A percentile compares a stretch with the other conserved stretches of the same genome.
phyloP scores from a whole-genome alignment of 2,888 invertebrate species.

The Xestia ashworthii region DNA sequence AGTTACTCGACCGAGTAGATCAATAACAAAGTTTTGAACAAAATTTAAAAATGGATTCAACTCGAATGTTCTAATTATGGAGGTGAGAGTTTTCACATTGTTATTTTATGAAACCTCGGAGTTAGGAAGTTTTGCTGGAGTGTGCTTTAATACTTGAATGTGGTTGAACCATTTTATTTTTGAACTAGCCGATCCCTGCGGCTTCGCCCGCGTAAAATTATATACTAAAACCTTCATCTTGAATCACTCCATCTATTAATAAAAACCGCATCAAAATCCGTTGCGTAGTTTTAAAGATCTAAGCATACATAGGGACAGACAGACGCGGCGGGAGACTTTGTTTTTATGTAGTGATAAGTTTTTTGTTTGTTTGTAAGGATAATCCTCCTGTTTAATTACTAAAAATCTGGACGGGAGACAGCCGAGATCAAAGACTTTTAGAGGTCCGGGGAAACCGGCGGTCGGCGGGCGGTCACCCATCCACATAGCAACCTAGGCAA shows the following conservation, averaged over 20 bases:
- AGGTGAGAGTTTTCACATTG: conserved; percentile 50
- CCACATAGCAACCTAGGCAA: no score
- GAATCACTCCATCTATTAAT: no score
- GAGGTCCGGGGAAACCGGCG: no score
- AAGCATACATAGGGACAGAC: no score
- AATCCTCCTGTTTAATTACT: neutral
- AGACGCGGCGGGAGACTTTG: no score
- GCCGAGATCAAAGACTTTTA: no score
- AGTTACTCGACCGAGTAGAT: conserved; percentile 28
- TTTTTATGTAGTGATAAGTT: neutral
- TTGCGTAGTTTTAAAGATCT: no score
- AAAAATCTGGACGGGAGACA: neutral
- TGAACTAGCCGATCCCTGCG: neutral
- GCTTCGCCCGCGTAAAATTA: no score
- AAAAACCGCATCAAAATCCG: no score
- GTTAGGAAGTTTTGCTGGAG: conserved; percentile 31
- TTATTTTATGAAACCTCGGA: conserved; percentile 46
- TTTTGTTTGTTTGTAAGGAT: neutral
- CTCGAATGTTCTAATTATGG: conserved; percentile 39
- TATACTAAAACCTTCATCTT: no score
- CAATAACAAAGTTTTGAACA: conserved; percentile 34
- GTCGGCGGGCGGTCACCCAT: no score
- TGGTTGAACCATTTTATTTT: conserved; percentile 1
- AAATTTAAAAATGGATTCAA: conserved; percentile 46
- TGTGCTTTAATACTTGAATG: conserved; percentile 17